Evolutionary conservation across 2,113 vertebrate genomes (phyloP).

Genomic region (Chaetura pelagica): DNA sequence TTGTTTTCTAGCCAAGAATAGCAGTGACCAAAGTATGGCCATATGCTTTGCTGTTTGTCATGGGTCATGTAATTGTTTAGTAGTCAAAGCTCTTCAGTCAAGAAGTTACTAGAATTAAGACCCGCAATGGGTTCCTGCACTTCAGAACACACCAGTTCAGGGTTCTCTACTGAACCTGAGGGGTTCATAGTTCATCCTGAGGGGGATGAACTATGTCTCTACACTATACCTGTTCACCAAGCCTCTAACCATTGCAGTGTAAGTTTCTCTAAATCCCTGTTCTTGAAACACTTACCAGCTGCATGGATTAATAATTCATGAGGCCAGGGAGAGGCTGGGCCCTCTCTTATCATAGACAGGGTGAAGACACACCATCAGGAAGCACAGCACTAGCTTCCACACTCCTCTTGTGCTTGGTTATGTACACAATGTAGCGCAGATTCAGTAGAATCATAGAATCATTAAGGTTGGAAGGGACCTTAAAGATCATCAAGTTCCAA

Average conservation of each 20-base stretch:
- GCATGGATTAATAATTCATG: neutral
- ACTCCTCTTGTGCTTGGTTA: accelerated
- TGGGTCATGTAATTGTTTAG: neutral
- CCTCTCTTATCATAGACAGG: neutral
- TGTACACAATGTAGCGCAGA: neutral
- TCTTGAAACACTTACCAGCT: neutral
- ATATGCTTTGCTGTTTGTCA: neutral
- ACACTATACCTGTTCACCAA: neutral
- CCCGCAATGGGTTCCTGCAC: neutral
- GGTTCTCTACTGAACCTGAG: neutral
- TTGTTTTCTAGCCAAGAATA: neutral
- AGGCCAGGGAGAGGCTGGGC: neutral
- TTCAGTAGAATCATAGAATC: too few relatives aligned
- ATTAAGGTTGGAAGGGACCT: too few relatives aligned
- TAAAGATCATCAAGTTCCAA: too few relatives aligned
- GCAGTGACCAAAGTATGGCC: neutral
- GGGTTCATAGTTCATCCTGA: too few relatives aligned
- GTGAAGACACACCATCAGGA: neutral
- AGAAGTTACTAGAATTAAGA: neutral
- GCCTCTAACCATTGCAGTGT: neutral
- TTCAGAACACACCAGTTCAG: neutral
- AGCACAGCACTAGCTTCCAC: neutral
- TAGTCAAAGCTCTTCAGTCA: neutral
- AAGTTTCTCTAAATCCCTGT: neutral
- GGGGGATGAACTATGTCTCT: accelerated